phyloP scores from a whole-genome alignment of 2,797 vertebrate species.

The Siniperca obscura region DNA sequence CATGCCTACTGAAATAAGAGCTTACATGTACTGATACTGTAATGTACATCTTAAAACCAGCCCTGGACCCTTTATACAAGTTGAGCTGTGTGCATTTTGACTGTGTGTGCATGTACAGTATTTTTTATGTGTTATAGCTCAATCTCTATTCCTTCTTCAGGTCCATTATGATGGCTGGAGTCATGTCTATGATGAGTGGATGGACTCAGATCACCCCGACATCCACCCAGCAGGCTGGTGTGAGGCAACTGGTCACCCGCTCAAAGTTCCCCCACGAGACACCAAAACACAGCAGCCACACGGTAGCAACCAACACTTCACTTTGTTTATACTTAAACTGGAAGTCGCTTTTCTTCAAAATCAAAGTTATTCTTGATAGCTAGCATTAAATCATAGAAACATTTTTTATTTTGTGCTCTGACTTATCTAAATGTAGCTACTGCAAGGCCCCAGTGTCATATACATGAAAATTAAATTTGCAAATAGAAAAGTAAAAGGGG shows the following conservation, averaged over 20 bases:
- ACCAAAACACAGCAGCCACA: constrained; percentile 75
- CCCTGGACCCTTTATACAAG: neutral
- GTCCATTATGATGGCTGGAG: constrained; percentile 98
- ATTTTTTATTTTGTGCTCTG: too few relatives aligned
- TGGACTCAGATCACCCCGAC: constrained; percentile 95
- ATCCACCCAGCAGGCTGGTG: constrained; percentile 97
- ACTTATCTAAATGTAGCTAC: too few relatives aligned
- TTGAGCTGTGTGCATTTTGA: neutral
- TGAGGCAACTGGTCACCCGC: constrained; percentile 91
- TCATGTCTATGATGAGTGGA: constrained; percentile 96
- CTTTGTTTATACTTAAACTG: neutral
- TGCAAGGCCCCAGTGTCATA: too few relatives aligned
- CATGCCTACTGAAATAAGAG: neutral
- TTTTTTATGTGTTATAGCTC: neutral
- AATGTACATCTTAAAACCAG: neutral
- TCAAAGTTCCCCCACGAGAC: constrained; percentile 92
- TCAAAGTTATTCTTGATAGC: neutral
- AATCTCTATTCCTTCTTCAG: constrained; percentile 76
- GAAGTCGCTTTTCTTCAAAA: neutral
- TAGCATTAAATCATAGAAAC: neutral
- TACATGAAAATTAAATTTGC: too few relatives aligned
- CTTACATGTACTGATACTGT: constrained; percentile 3
- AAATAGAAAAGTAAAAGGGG: neutral
- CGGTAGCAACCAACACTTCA: constrained; percentile 63
- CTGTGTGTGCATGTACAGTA: neutral